These are phyloP conservation scores for Panthera tigris DNA, from an alignment of 2,113 vertebrate species.

Conservation along the genomic window DNA sequence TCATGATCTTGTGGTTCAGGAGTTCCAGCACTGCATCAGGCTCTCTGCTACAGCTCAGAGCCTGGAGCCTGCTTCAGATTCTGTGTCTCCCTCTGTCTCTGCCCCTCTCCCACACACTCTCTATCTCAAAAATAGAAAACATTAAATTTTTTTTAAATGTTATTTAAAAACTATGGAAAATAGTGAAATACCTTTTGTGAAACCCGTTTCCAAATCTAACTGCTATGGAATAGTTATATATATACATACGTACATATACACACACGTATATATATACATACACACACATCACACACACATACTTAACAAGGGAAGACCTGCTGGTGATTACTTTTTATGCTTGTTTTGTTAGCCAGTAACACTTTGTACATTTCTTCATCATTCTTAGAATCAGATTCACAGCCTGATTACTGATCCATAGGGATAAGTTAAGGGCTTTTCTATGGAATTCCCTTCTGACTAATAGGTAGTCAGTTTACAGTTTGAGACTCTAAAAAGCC, in stretches of 20 bases:
- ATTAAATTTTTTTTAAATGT: not conserved
- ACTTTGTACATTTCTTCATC: not conserved
- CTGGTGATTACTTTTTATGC: not conserved
- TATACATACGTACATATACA: not conserved
- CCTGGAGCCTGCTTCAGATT: too few relatives aligned
- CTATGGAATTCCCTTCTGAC: not conserved
- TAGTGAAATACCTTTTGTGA: not conserved
- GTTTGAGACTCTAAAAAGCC: not conserved
- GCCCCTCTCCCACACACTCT: too few relatives aligned
- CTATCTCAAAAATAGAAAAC: too few relatives aligned
- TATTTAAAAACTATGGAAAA: not conserved
- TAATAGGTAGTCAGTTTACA: not conserved
- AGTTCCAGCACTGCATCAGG: too few relatives aligned
- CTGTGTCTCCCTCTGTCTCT: too few relatives aligned
- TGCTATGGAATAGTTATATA: not conserved
- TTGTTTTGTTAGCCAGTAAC: not conserved
- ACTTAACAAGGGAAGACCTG: not conserved
- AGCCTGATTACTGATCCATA: not conserved
- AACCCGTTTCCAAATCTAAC: not conserved
- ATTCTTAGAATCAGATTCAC: not conserved
- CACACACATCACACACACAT: not conserved
- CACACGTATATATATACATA: not conserved
- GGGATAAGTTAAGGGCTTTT: not conserved
- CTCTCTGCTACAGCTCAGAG: too few relatives aligned
- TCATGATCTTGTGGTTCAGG: too few relatives aligned